Evolutionary conservation across 2,888 invertebrate species (phyloP), one percentile per base, ranked within the genome.

Genomic region (Pristionchus fissidentatus): DNA sequence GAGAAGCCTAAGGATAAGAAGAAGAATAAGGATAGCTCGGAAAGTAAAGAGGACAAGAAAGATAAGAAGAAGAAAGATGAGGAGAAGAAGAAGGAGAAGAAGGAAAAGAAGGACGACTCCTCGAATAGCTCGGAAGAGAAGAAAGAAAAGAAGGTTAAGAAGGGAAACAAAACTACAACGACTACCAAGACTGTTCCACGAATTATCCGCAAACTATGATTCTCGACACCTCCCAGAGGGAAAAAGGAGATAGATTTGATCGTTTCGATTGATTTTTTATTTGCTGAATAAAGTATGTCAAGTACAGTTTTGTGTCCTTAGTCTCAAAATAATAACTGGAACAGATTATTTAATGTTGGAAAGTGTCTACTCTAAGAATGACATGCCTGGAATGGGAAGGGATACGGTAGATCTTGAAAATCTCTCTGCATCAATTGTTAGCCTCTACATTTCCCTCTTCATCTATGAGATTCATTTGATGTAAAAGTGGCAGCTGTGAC

Each of bases 101-200:
- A 62, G 19, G n/a, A 62, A 3, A 62, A 62, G 62, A n/a, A 62
- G 29, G 32, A 41, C 29, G 1, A 13, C 46, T 49, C 32, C 10
- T 77, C 75, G 19, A 32, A 46, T 41, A 49, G 49, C 26, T 77
- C 49, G 22, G 19, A 49, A 49, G 49, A 49, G 49, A 49, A 49
- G 19, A 19, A 49, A 15, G 75, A 77, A 7, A 46, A 77, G 75
- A 77, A 77, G 22, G 75, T 1, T 3, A 70, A 70, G 70, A 70
- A 70, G 43, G 70, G 70, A 3, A 41, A 49, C 35, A 49, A 26
- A 49, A 49, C 75, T 4, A 70, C 41, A 10, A 49, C 49, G 29
- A 29, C 75, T 49, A 32, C 49, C 0, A 26, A 49, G 75, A 77
- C 4, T 26, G 49, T 70, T 70, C 70, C 32, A 19, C 75, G 32